phyloP scores from a whole-genome alignment of 1,140 invertebrate species.

The Neoseiulus cucumeris region DNA sequence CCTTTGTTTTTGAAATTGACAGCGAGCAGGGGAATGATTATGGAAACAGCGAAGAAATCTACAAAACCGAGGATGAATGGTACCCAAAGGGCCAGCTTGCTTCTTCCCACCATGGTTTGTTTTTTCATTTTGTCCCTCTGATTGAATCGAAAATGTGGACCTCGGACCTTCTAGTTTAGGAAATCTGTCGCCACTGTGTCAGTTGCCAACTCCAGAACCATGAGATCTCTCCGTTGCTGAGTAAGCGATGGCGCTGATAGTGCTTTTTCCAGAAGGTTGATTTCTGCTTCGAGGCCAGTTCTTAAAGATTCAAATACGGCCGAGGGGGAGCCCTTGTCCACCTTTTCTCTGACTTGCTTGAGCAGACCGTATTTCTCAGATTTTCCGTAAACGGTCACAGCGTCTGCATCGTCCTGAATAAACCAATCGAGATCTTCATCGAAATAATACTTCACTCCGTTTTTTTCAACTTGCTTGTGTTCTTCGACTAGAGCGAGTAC shows the following conservation, averaged over 20 bases:
- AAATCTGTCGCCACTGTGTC: not conserved
- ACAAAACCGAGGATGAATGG: not conserved
- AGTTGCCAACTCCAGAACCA: not conserved
- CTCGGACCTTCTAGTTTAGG: too few relatives aligned
- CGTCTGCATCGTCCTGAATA: not conserved
- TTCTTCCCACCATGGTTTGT: too few relatives aligned
- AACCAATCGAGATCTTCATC: not conserved
- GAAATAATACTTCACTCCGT: not conserved
- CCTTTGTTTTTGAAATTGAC: slow-evolving; percentile 6
- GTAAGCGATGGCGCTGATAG: not conserved
- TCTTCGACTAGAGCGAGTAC: not conserved
- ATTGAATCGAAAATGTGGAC: too few relatives aligned
- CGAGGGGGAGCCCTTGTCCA: not conserved
- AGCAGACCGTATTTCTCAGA: not conserved
- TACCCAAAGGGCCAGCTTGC: too few relatives aligned
- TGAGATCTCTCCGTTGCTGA: not conserved
- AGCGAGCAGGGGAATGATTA: not conserved
- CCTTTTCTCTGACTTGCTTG: not conserved
- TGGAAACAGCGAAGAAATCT: not conserved
- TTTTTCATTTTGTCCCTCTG: too few relatives aligned
- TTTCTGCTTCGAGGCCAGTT: not conserved
- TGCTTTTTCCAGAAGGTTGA: not conserved
- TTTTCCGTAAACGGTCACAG: not conserved
- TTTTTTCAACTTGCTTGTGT: not conserved
- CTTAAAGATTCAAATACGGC: not conserved